These are phyloP conservation scores for Nannoperca australis DNA, from an alignment of 2,797 vertebrate species.

Conservation along the genomic window DNA sequence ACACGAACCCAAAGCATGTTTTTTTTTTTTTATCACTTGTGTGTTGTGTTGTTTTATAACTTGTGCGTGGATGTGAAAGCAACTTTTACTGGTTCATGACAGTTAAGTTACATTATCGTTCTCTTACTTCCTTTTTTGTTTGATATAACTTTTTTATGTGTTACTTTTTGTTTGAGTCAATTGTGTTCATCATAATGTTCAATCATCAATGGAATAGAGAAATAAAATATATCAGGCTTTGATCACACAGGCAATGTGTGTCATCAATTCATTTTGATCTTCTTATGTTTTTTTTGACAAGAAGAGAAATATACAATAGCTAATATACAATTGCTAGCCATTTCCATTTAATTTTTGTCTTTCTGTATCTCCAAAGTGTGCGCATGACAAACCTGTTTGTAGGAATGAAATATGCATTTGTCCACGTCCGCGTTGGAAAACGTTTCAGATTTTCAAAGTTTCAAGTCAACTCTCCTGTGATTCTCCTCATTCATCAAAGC, in stretches of 20 bases:
- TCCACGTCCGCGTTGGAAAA: background rate
- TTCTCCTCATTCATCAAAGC: background rate
- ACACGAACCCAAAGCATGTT: conserved; percentile 8
- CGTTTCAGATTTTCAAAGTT: background rate
- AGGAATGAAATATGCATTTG: background rate
- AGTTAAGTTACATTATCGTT: background rate
- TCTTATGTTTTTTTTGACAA: background rate
- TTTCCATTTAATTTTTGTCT: background rate
- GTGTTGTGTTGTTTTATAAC: background rate
- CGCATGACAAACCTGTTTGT: background rate
- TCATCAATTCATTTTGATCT: background rate
- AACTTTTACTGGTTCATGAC: background rate
- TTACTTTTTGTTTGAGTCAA: background rate
- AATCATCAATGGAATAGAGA: background rate
- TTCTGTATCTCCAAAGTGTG: background rate
- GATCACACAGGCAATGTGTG: background rate
- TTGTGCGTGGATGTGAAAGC: conserved; percentile 7
- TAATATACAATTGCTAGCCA: background rate
- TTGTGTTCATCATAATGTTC: background rate
- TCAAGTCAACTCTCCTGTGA: background rate
- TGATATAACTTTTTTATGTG: background rate
- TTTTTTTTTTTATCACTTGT: background rate
- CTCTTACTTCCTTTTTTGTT: background rate
- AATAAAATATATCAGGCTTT: background rate
- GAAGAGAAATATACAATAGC: background rate